Base-by-base conservation (phyloP, 2,113 vertebrate species). In the Halichoeres trimaculatus region DNA sequence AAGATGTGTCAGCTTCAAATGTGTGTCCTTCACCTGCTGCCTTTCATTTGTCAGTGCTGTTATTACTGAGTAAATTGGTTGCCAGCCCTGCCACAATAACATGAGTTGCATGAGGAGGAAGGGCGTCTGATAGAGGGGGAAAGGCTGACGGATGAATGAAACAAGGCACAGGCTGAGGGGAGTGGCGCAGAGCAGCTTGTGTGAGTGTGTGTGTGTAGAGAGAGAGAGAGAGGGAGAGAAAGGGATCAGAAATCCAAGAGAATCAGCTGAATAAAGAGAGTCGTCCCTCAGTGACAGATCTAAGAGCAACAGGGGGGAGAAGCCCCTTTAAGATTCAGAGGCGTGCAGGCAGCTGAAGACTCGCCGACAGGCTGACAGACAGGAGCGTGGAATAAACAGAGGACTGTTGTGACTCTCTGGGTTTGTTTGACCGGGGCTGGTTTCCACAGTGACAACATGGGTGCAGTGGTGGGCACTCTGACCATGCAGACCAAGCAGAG, bases 401-500 rank as follows among this genome's bases (percentile, higher is more conserved):
- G 81, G 80, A 86, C 66, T 74, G 19, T 54, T 50, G 30, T 30
- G 30, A 78, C 70, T 83, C 84, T 71, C 23, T 60, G 69, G 82
- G 78, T 78, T 48, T 90, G 90, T 91, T 91, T 89, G 72, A 63
- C 56, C 73, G 65, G 65, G 76, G 45, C 85, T 84, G 88, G 89
- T 92, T 91, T 87, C 88, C 88, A 91, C 91, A 55, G 88, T 63
- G 90, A 90, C 92, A 94, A 91, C 90, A 98, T 99, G 98, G 98
- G 98, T 80, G 98, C 98, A 84, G 98, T 98, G 88, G 97, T 98
- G 95, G 97, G 97, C 90, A 98, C 96, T 35, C 95, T 98, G 93
- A 97, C 97, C 48, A 96, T 98, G 95, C 97, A 99, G 92, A 98
- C 97, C 83, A 99, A 97, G 94, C 97, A 98, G 94, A 97, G 98